Evolutionary conservation across 2,797 vertebrate species (phyloP).

Genomic region (Darevskia mixta): DNA sequence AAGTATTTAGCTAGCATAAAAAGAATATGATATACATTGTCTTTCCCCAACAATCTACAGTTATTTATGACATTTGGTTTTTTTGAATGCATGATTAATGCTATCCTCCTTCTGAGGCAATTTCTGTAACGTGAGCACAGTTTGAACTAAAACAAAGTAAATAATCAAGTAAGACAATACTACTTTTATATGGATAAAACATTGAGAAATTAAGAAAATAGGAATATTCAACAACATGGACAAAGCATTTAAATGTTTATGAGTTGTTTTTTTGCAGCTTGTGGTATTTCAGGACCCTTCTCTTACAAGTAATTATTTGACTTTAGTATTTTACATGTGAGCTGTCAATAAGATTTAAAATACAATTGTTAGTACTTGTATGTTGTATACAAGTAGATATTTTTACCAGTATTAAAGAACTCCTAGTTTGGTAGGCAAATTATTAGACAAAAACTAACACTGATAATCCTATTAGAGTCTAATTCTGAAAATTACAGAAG

Average conservation of each 20-base stretch:
- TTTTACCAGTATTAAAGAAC: constrained; percentile 41
- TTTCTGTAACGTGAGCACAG: constrained; percentile 4
- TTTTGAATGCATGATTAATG: constrained; percentile 13
- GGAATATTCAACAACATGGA: constrained; percentile 30
- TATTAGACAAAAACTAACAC: background rate
- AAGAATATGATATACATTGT: background rate
- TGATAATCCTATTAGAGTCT: background rate
- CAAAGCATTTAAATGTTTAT: constrained; percentile 66
- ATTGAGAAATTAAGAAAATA: background rate
- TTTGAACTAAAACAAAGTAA: constrained; percentile 38
- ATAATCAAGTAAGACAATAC: constrained; percentile 21
- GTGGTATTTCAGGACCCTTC: constrained; percentile 53
- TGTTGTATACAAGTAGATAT: constrained; percentile 8
- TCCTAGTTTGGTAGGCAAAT: constrained; percentile 39
- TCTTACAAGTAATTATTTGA: constrained; percentile 10
- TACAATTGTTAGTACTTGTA: background rate
- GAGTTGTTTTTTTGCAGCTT: constrained; percentile 44
- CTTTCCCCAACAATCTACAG: background rate
- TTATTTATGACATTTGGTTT: background rate
- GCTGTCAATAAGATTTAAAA: constrained; percentile 22
- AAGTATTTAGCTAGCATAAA: background rate
- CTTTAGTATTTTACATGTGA: constrained; percentile 14
- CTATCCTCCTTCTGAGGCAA: background rate
- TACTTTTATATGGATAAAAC: constrained; percentile 8
- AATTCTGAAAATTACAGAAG: constrained; percentile 53